phyloP scores from a whole-genome alignment of 2,888 invertebrate species.

The Dyspetes luteomarginatus region DNA sequence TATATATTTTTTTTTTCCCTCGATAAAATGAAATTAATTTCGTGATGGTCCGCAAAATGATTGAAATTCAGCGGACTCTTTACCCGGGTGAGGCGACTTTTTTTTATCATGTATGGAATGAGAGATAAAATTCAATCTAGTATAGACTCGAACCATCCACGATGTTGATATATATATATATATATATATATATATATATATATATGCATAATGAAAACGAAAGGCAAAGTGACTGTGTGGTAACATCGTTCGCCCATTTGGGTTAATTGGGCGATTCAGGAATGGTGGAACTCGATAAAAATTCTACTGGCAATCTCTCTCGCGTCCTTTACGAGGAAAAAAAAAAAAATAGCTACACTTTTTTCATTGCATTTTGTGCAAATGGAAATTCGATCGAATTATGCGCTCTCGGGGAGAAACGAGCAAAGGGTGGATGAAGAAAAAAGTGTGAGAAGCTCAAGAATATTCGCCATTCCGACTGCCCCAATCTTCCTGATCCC shows the following conservation, averaged over 20 bases:
- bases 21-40: conserved; percentile 6
- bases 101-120: conserved; percentile 14
- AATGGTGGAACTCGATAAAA: conserved; percentile 11
- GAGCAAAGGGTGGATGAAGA: too few species aligned
- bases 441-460: too few species aligned
- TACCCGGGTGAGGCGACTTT: neutral
- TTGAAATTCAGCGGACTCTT: conserved; percentile 6
- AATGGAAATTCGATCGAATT: neutral
- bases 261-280: conserved; percentile 33
- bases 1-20: conserved; percentile 11
- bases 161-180: conserved; percentile 3
- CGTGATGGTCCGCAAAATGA: neutral
- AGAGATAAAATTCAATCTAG: conserved; percentile 46
- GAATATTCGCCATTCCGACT: too few species aligned
- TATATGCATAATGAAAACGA: too few species aligned
- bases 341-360: too few species aligned
- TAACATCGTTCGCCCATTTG: conserved; percentile 52
- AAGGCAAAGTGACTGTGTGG: conserved; percentile 25
- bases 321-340: neutral
- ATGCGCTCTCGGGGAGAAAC: too few species aligned
- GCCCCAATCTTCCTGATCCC: too few species aligned
- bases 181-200: neutral
- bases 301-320: conserved; percentile 6
- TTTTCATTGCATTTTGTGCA: neutral
- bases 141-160: neutral